Percentiles rank a stretch among this genome's conserved stretches.
phyloP scores from a whole-genome alignment of 1,140 invertebrate genomes.

The Drosophila triauraria region DNA sequence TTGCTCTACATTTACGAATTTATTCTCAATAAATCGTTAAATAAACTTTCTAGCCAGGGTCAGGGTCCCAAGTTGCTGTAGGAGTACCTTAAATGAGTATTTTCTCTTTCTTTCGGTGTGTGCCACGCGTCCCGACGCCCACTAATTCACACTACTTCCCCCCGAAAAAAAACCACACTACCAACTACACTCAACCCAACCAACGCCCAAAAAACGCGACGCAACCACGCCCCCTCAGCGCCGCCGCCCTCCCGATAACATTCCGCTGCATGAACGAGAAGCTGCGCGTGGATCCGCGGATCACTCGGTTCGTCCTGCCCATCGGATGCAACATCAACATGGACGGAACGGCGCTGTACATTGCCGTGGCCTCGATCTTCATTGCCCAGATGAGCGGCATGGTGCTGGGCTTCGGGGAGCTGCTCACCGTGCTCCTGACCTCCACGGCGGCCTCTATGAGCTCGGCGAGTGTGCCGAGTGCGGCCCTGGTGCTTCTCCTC shows the following conservation, averaged over 20 bases:
- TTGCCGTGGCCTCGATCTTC: slow-evolving; percentile 95
- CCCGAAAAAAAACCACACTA: slow-evolving; percentile 32
- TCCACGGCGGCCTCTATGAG: slow-evolving; percentile 96
- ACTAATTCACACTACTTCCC: slow-evolving; percentile 25
- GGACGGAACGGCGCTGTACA: slow-evolving; percentile 97
- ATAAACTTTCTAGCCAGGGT: neutral
- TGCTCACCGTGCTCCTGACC: slow-evolving; percentile 93
- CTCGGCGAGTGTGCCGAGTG: slow-evolving; percentile 96
- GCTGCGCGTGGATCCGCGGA: slow-evolving; percentile 93
- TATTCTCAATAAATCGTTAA: neutral
- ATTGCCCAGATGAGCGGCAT: slow-evolving; percentile 96
- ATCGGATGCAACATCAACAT: slow-evolving; percentile 97
- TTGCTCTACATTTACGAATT: neutral
- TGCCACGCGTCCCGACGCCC: slow-evolving; percentile 36
- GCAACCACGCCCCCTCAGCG: slow-evolving; percentile 87
- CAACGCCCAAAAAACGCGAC: slow-evolving; percentile 22
- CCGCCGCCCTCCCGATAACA: slow-evolving; percentile 97
- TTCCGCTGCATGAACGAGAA: slow-evolving; percentile 97
- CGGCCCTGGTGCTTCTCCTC: slow-evolving; percentile 94
- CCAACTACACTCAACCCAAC: slow-evolving; percentile 16
- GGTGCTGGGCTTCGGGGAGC: slow-evolving; percentile 90
- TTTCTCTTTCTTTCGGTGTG: slow-evolving; percentile 75
- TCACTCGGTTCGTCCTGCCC: slow-evolving; percentile 96
- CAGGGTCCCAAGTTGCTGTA: slow-evolving; percentile 4
- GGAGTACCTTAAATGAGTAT: slow-evolving; percentile 62